Evolutionary conservation across 1,140 invertebrate genomes (phyloP), one percentile per base, ranked within the genome.

Genomic region (Drosophila arawakana): DNA sequence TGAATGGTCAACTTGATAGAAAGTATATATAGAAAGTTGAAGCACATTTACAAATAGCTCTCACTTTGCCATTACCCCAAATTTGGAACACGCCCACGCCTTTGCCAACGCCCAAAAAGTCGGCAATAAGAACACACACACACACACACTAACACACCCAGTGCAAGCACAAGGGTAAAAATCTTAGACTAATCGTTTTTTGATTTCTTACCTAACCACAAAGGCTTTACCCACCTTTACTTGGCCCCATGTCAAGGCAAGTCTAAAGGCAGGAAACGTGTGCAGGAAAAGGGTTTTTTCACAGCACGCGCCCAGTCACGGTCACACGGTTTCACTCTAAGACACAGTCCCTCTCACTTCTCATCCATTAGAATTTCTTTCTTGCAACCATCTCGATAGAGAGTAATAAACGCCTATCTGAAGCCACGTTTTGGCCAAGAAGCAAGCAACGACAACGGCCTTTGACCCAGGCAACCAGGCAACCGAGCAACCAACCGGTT

Each of bases 181-280:
- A 83, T 88, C 80, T 83, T 83, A 52, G 80, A 75, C 80, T 89
- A 88, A 88, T 88, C 83, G 83, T 68, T 88, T 89, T 88, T 81
- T 89, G 84, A 89, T 89, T 86, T 72, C 81, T 60, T 78, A 78
- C 71, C 67, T 55, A 72, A 50, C 70, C 77, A 69, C 76, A 72
- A 71, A 76, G 55, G 43, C 46, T 47, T 65, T 65, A 37, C 46
- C 34, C 58, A 58, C 67, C 75, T 70, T 79, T 75, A 66, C 63
- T 43, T 21, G 47, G 55, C 41, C 34, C 30, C 7, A 8, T 58
- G 15, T 44, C 41, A 57, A 21, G 21, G 21, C 15, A 21, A 21
- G 4, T 21, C 43, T 11, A 61, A 30, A 44, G 59, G 13, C 47
- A 63, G 63, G 62, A 76, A 72, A 68, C 62, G 58, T 68, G 61